These are phyloP conservation scores for Epinephelus cyanopodus DNA, from an alignment of 2,113 vertebrate species.

Conservation along the genomic window DNA sequence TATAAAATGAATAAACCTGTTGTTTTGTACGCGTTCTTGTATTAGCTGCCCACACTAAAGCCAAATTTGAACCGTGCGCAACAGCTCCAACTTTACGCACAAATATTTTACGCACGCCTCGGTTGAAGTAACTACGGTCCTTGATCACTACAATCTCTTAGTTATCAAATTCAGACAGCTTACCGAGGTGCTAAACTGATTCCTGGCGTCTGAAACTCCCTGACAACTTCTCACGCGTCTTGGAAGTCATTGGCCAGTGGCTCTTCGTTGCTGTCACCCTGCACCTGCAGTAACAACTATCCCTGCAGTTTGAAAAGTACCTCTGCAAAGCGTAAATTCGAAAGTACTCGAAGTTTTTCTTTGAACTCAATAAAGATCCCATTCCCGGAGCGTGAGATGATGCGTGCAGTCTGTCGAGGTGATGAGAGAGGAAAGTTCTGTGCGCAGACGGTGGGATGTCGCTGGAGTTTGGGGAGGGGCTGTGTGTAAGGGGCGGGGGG, in stretches of 20 bases:
- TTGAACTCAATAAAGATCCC: slow-evolving; percentile 83
- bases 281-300: slow-evolving; percentile 78
- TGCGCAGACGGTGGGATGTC: slow-evolving; percentile 48
- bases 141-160: neutral
- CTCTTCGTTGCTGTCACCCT: slow-evolving; percentile 25
- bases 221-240: slow-evolving; percentile 50
- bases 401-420: slow-evolving; percentile 68
- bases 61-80: slow-evolving; percentile 25
- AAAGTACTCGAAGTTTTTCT: slow-evolving; percentile 87
- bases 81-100: slow-evolving; percentile 71
- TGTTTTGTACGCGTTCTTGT: neutral
- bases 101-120: slow-evolving; percentile 46
- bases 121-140: neutral
- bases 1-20: neutral
- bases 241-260: slow-evolving; percentile 42
- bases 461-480: slow-evolving; percentile 63
- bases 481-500: slow-evolving; percentile 40
- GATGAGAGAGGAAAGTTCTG: slow-evolving; percentile 59
- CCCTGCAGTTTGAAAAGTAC: slow-evolving; percentile 86
- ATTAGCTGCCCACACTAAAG: neutral
- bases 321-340: slow-evolving; percentile 84
- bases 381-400: slow-evolving; percentile 83
- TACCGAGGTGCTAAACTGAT: neutral
- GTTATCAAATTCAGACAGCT: neutral
- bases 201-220: slow-evolving; percentile 19